Conservation (phyloP, 1,140 invertebrate species). For the Reticulitermes speratus region DNA sequence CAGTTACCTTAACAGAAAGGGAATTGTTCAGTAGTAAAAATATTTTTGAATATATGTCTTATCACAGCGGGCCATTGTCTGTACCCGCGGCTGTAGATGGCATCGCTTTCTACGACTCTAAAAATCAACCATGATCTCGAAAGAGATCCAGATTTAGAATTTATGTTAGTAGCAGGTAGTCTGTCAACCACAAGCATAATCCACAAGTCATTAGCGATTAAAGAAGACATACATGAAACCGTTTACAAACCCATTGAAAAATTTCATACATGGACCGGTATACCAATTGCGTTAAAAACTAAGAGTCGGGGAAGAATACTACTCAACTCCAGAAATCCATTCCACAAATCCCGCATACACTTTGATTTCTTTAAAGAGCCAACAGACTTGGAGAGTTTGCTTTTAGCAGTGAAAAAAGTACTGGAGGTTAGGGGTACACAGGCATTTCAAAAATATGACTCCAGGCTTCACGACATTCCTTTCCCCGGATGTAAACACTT, state of each 20-base stretch:
- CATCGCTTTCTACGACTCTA: constrained; percentile 46
- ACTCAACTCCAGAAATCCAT: constrained; percentile 67
- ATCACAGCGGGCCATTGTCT: constrained; percentile 57
- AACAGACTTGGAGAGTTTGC: too few relatives aligned
- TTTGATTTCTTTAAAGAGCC: constrained; percentile 59
- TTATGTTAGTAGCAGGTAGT: constrained; percentile 48
- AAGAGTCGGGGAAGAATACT: constrained; percentile 53
- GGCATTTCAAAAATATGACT: constrained; percentile 40
- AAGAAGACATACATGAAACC: constrained; percentile 43
- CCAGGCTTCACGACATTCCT: constrained; percentile 36
- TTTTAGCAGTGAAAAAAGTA: too few relatives aligned
- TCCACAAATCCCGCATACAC: constrained; percentile 73
- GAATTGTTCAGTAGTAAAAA: constrained; percentile 60
- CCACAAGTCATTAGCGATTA: constrained; percentile 35
- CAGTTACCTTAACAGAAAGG: constrained; percentile 53
- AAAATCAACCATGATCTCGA: constrained; percentile 48
- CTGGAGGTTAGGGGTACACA: too few relatives aligned
- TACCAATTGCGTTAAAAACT: constrained; percentile 41
- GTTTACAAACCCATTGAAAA: constrained; percentile 45
- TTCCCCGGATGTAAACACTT: constrained; percentile 38
- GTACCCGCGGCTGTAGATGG: constrained; percentile 61
- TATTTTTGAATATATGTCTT: constrained; percentile 60
- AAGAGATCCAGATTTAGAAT: constrained; percentile 55
- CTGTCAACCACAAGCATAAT: constrained; percentile 19
- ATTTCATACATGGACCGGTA: constrained; percentile 45